Evolutionary conservation across 2,797 vertebrate genomes (phyloP), one percentile per base, ranked within the genome.

Genomic region (Halcyon leucocephala): DNA sequence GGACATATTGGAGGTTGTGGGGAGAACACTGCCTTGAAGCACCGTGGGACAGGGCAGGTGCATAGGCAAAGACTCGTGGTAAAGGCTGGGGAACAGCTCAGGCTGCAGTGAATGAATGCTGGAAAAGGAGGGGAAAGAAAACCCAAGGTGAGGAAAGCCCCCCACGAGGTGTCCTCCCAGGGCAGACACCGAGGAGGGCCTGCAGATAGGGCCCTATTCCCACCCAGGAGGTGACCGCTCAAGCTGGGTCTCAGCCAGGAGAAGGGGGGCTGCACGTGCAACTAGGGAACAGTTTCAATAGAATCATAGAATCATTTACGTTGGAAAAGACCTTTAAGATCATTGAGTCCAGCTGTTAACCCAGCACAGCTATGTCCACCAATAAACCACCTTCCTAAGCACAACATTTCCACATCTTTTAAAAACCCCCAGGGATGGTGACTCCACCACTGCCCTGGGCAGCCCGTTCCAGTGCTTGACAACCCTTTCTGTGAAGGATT

Each of bases 181-280:
- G 0, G 2, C 55, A 35, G n/a, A 9, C 8, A 22, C 18, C 0
- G 12, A 54, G 39, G 0, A 0, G 19, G 44, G 39, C 33, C 18
- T 21, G 7, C 15, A n/a, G 60, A 4, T 9, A 2, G 1, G 18
- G 25, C 42, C 7, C 4, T 7, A 24, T 28, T 29, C 26, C 14
- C 28, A 67, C 19, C 0, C 17, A 5, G 55, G 8, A 24, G 33
- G 29, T 4, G 6, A 28, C 66, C 3, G 10, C 19, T 26, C 20
- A 1, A 9, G 31, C 37, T 8, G n/a, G 14, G 17, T 29, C 60
- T 41, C 17, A 7, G 62, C n/a, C 54, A 1, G 39, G 37, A 16
- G 26, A 25, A 44, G 24, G 3, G 6, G 46, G 35, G 28, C 28
- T 31, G 31, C 66, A 29, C 10, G 5, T 6, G 10, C 46, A 22